Conservation (phyloP, 2,888 invertebrate species). For the Drosophila setosimentum region DNA sequence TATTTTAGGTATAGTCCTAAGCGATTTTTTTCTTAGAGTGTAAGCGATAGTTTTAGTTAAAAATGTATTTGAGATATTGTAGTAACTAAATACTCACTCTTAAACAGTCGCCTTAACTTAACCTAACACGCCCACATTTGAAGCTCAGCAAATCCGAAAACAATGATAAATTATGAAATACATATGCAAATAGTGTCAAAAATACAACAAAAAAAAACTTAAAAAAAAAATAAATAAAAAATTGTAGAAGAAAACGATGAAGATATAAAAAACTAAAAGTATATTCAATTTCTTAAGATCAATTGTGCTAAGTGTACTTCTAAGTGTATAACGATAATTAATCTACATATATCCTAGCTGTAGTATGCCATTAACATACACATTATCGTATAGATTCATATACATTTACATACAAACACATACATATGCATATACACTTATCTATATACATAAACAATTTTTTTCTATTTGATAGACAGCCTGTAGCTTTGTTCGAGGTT, state of each 20-base stretch:
- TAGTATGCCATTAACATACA: slow-evolving; percentile 58
- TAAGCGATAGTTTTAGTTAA: slow-evolving; percentile 8
- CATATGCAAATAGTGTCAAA: neutral
- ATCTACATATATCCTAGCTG: slow-evolving; percentile 59
- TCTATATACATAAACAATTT: slow-evolving; percentile 21
- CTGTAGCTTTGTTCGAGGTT: slow-evolving; percentile 41
- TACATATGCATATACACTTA: slow-evolving; percentile 11
- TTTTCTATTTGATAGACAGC: slow-evolving; percentile 29
- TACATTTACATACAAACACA: slow-evolving; percentile 16
- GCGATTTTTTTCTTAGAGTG: slow-evolving; percentile 22
- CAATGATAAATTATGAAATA: neutral
- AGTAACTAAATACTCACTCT: slow-evolving; percentile 52
- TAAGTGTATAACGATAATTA: slow-evolving; percentile 71
- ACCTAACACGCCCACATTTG: slow-evolving; percentile 67
- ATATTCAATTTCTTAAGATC: slow-evolving; percentile 50
- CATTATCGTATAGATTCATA: slow-evolving; percentile 25
- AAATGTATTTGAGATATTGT: slow-evolving; percentile 15
- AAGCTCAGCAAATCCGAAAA: slow-evolving; percentile 40
- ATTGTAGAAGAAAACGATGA: neutral
- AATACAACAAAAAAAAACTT: slow-evolving; percentile 13
- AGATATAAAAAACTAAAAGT: slow-evolving; percentile 2
- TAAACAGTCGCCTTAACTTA: slow-evolving; percentile 72
- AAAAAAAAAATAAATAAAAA: neutral
- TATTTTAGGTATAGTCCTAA: slow-evolving; percentile 19
- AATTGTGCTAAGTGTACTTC: slow-evolving; percentile 76